Evolutionary conservation across 2,888 invertebrate genomes (phyloP), one percentile per base, ranked within the genome.

Genomic region (Malthinus seriepunctatus): DNA sequence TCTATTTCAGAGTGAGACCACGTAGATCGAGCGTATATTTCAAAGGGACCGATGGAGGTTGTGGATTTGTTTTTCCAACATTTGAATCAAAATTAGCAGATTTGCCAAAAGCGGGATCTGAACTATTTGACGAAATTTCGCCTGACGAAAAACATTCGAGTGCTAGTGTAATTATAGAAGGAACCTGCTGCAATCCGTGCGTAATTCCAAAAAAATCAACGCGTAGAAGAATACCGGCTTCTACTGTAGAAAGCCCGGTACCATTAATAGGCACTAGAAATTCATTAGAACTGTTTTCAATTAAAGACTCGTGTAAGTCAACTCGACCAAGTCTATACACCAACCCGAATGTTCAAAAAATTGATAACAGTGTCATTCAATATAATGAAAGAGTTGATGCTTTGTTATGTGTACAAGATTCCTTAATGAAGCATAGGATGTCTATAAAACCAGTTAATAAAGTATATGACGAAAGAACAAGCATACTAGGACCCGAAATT

Each of bases 341-440:
- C n/a, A 23, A 23, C 5, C 23, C 23, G n/a, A 8, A 23, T 8
- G 6, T 14, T 9, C 12, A 33, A n/a, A n/a, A n/a, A n/a, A n/a
- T n/a, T n/a, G n/a, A n/a, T n/a, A n/a, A n/a, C n/a, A n/a, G n/a
- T n/a, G n/a, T n/a, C n/a, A n/a, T n/a, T n/a, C n/a, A n/a, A n/a
- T n/a, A n/a, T n/a, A n/a, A n/a, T n/a, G n/a, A n/a, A n/a, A n/a
- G 23, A 33, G 7, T 11, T 11, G 11, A 33, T 32, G 14, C 6
- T 11, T 2, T 14, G 4, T 44, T 55, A 9, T 31, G 33, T 34
- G 55, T 31, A n/a, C 12, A 42, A 31, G 55, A 55, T 14, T 55
- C 55, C 1, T 35, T 55, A 1, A 4, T 32, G 4, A 55, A 55
- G 12, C 49, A 49, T 5, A 33, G 55, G 33, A 55, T 49, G 49